phyloP scores from a whole-genome alignment of 2,797 vertebrate species.

The Cynopterus sphinx region DNA sequence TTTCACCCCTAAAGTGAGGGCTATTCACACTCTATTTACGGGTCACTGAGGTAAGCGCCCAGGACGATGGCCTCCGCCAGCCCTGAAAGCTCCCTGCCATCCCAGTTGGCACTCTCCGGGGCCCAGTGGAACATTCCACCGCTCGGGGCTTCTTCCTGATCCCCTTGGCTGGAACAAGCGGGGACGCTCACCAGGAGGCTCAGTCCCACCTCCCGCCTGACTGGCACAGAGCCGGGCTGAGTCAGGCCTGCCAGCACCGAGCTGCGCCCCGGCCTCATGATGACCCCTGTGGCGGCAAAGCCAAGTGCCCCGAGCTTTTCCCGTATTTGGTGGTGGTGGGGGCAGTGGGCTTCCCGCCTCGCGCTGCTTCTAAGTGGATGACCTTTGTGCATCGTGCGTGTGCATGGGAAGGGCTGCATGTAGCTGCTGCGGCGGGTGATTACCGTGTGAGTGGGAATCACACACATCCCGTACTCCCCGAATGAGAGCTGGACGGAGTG shows the following conservation, averaged over 20 bases:
- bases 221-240: neutral
- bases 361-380: neutral
- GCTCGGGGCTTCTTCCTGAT: constrained; percentile 60
- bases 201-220: neutral
- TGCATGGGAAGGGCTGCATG: neutral
- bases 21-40: constrained; percentile 71
- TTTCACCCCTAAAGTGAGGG: constrained; percentile 11
- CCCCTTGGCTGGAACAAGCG: constrained; percentile 8
- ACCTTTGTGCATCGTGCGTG: neutral
- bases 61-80: constrained; percentile 55
- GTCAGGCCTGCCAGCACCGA: neutral
- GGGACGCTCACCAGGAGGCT: neutral
- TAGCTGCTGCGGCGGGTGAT: neutral
- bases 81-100: constrained; percentile 25
- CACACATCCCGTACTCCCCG: neutral
- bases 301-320: neutral
- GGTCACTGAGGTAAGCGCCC: constrained; percentile 68
- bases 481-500: neutral
- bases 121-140: constrained; percentile 69
- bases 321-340: neutral
- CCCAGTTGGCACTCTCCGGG: neutral
- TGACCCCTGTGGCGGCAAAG: neutral
- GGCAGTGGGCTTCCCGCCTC: constrained; percentile 22
- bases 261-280: neutral
- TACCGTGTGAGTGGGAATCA: neutral